Conservation (phyloP, 2,113 vertebrate species). For the Dicaeum eximium region DNA sequence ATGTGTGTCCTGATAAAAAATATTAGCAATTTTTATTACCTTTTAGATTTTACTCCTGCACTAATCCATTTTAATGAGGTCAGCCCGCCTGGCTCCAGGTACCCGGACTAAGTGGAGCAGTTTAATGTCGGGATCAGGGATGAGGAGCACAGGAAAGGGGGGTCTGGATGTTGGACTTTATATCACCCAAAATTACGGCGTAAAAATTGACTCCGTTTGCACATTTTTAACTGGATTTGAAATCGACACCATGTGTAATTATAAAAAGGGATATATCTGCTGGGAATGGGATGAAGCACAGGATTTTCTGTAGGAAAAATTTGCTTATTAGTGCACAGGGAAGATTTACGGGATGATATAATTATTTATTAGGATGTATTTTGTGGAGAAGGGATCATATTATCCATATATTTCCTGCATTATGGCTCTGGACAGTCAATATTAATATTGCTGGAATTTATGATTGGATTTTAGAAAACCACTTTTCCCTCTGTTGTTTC, state of each 20-base stretch:
- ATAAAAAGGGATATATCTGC: conserved; percentile 57
- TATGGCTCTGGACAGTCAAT: neutral
- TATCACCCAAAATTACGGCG: conserved; percentile 50
- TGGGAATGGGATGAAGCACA: conserved; percentile 5
- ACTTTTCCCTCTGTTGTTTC: neutral
- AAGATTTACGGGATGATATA: neutral
- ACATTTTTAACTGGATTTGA: conserved; percentile 66
- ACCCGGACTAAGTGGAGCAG: conserved; percentile 40
- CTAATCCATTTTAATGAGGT: conserved; percentile 67
- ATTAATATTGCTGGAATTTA: conserved; percentile 28
- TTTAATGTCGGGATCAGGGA: conserved; percentile 52
- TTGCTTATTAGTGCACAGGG: conserved; percentile 19
- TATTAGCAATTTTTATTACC: conserved; percentile 61
- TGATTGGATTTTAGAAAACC: neutral
- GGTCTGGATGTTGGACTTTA: neutral
- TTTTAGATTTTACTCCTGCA: conserved; percentile 59
- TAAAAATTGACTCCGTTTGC: conserved; percentile 58
- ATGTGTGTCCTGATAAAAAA: conserved; percentile 23
- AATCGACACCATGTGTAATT: conserved; percentile 54
- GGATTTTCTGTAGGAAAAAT: neutral
- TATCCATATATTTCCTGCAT: neutral
- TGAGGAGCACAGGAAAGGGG: neutral
- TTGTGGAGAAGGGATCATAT: neutral
- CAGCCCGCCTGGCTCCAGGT: conserved; percentile 55
- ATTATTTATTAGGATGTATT: conserved; percentile 38